Evolutionary conservation across 2,797 vertebrate species (phyloP).

Genomic region (Anguilla marmorata): DNA sequence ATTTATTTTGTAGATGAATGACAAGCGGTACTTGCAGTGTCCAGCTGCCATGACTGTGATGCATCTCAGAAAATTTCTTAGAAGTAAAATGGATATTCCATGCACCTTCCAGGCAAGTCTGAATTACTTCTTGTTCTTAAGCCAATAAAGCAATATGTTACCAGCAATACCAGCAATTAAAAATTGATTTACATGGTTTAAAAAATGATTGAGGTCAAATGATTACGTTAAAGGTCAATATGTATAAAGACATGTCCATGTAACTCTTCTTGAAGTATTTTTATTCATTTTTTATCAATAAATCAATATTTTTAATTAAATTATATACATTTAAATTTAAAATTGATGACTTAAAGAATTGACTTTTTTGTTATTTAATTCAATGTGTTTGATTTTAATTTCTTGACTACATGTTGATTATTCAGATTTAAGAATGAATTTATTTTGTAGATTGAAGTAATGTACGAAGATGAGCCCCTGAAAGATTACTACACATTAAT

Average conservation of each 20-base stretch:
- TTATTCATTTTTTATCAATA: not conserved
- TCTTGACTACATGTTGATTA: not conserved
- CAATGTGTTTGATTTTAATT: conserved; percentile 5
- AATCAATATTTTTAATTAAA: not conserved
- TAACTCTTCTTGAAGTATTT: not conserved
- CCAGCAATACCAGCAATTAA: not conserved
- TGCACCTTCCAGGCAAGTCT: conserved; percentile 89
- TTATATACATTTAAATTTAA: not conserved
- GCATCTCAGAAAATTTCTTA: conserved; percentile 97
- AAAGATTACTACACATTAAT: conserved; percentile 99
- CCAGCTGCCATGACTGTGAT: conserved; percentile 98
- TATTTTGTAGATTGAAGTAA: conserved; percentile 85
- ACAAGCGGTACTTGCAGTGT: conserved; percentile 95
- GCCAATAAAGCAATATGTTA: not conserved
- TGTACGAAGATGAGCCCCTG: conserved; percentile 93
- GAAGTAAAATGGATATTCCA: conserved; percentile 99
- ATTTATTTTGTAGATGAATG: conserved; percentile 77
- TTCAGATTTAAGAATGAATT: not conserved
- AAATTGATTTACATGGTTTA: not conserved
- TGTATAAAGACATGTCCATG: not conserved
- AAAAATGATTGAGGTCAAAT: not conserved
- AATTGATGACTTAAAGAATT: not conserved
- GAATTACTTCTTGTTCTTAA: not conserved
- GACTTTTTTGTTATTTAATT: not conserved
- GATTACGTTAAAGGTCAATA: not conserved